Percentiles rank a stretch among this genome's conserved stretches.
phyloP scores from a whole-genome alignment of 2,113 vertebrate genomes.

The Chamaetylas fuelleborni region DNA sequence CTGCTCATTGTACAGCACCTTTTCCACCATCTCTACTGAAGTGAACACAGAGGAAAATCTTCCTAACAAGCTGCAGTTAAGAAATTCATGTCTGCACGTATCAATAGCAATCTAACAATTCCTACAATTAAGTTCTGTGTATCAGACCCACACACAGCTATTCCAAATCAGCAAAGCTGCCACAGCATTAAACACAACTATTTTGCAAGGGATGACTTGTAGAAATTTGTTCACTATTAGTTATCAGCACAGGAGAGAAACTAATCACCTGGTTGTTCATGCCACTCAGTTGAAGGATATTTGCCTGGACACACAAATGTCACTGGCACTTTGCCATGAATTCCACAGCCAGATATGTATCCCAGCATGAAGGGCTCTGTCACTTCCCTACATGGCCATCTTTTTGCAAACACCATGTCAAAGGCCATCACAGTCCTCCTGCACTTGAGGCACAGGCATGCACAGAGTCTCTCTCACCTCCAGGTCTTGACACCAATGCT shows the following conservation, averaged over 20 bases:
- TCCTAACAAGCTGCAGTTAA: background rate
- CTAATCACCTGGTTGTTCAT: conserved; percentile 62
- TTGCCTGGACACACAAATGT: conserved; percentile 80
- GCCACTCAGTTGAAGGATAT: conserved; percentile 57
- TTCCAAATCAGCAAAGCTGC: background rate
- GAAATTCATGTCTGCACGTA: background rate
- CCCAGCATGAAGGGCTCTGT: conserved; percentile 65
- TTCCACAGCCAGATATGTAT: conserved; percentile 69
- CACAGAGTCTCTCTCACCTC: conserved; percentile 57
- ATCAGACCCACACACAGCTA: background rate
- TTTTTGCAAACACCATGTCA: conserved; percentile 72
- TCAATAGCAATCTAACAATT: background rate
- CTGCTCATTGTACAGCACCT: background rate
- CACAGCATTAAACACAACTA: background rate
- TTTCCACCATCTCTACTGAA: background rate
- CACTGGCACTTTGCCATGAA: conserved; percentile 78
- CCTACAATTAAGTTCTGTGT: background rate
- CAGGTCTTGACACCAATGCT: conserved; percentile 15
- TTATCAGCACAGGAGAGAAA: conserved; percentile 22
- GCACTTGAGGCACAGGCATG: conserved; percentile 51
- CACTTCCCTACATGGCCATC: conserved; percentile 87
- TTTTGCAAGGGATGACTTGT: background rate
- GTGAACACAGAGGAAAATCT: background rate
- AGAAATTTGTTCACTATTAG: background rate
- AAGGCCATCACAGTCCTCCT: conserved; percentile 45